phyloP scores from a whole-genome alignment of 2,113 vertebrate genomes.

The Amazona guildingii region DNA sequence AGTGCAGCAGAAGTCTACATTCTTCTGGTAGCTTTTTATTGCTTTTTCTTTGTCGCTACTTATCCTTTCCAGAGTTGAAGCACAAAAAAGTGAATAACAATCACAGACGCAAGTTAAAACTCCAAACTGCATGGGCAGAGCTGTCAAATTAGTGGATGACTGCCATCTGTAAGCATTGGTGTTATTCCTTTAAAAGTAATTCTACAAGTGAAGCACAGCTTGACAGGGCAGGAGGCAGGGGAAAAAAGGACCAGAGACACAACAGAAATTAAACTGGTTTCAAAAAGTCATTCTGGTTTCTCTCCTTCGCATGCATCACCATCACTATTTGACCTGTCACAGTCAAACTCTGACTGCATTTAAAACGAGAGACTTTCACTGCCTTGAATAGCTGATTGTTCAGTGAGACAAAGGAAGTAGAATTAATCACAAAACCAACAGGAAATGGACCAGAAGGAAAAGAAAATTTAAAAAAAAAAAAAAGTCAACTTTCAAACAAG shows the following conservation, averaged over 20 bases:
- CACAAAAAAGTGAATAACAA: neutral
- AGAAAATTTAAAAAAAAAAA: neutral
- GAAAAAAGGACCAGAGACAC: neutral
- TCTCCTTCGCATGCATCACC: neutral
- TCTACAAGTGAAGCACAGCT: neutral
- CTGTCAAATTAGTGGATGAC: neutral
- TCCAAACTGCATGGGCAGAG: neutral
- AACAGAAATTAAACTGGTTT: neutral
- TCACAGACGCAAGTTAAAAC: neutral
- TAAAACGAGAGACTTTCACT: neutral
- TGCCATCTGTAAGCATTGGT: neutral
- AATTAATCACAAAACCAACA: neutral
- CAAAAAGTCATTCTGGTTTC: neutral
- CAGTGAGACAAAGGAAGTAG: neutral
- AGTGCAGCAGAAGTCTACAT: neutral
- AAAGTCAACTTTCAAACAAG: neutral
- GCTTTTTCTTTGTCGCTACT: neutral
- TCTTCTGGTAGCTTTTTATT: neutral
- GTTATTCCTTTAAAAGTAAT: neutral
- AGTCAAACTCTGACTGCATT: neutral
- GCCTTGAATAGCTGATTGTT: conserved; percentile 8
- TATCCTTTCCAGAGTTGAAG: neutral
- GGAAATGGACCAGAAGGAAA: neutral
- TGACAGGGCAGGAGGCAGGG: neutral
- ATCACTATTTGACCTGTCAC: neutral